Evolutionary conservation across 2,797 vertebrate species (phyloP).

Genomic region (Lacerta agilis): DNA sequence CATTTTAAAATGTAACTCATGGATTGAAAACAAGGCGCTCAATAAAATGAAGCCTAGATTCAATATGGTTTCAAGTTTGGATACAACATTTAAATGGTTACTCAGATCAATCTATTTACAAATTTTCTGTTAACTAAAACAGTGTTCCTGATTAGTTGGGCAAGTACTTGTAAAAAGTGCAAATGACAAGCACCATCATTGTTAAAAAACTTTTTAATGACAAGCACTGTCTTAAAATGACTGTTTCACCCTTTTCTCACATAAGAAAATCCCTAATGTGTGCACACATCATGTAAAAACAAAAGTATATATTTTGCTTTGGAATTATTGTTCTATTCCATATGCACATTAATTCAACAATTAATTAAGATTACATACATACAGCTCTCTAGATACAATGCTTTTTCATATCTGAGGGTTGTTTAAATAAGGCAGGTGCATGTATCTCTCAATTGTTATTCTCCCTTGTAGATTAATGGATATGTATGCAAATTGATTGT

Average conservation of each 20-base stretch:
- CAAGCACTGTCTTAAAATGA: neutral
- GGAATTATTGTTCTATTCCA: neutral
- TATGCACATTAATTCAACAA: neutral
- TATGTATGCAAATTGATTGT: neutral
- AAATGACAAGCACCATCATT: too few relatives aligned
- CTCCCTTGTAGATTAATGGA: neutral
- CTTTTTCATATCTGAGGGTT: neutral
- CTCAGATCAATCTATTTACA: neutral
- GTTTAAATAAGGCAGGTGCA: neutral
- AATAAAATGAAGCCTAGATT: neutral
- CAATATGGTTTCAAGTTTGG: neutral
- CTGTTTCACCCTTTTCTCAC: too few relatives aligned
- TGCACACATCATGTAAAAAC: neutral
- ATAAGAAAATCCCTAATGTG: neutral
- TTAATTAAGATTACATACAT: neutral
- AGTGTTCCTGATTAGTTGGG: neutral
- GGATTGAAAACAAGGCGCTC: neutral
- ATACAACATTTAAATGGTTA: neutral
- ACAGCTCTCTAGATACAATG: neutral
- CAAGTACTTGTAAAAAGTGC: neutral
- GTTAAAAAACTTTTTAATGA: too few relatives aligned
- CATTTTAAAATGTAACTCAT: conserved; percentile 1
- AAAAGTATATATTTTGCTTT: neutral
- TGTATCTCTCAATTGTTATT: neutral
- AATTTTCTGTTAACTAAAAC: neutral